Evolutionary conservation across 2,888 invertebrate species (phyloP), one percentile per base, ranked within the genome.

Genomic region (Anticlea derivata): DNA sequence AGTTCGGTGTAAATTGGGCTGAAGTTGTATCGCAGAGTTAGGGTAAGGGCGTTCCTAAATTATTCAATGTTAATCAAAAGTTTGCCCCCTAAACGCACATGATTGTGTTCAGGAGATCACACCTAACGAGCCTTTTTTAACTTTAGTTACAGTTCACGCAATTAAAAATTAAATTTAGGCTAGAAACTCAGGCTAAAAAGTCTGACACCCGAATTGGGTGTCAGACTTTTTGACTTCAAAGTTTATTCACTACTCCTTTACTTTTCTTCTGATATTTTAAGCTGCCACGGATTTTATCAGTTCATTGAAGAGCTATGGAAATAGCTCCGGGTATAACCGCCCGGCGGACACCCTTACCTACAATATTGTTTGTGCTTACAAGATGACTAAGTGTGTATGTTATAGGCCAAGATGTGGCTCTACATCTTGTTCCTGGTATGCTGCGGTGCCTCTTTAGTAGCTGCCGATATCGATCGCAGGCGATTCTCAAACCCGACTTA

Each of bases 401-500:
- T 44, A 44, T 38, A 57, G 55, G 41, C 46, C 51, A 59, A 59
- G 50, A 79, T 78, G 78, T 70, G 72, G 73, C 41, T 47, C 10
- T 46, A 46, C 54, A 34, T 77, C 22, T 22, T 77, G n/a, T 29
- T 63, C 6, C 48, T 68, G 20, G 26, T 68, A 29, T 58, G 50
- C 40, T 57, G 66, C 7, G 59, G 68, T 17, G 44, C 60, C n/a
- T 27, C 58, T 12, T 39, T 70, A 23, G 66, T 63, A 5, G 50
- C 65, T 1, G 86, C 82, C 1, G 83, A 87, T 29, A 78, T 76
- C 23, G 87, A 86, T 57, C 70, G 81, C 6, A 70, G 86, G 2
- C 69, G 85, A 1, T 84, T 80, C 50, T 83, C 92, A 47, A 95
- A 95, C 80, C 94, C 94, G 13, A 92, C 92, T 7, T 93, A 93